Evolutionary conservation across 2,797 vertebrate genomes (phyloP).

Genomic region (Enteromius unitaeniatus): DNA sequence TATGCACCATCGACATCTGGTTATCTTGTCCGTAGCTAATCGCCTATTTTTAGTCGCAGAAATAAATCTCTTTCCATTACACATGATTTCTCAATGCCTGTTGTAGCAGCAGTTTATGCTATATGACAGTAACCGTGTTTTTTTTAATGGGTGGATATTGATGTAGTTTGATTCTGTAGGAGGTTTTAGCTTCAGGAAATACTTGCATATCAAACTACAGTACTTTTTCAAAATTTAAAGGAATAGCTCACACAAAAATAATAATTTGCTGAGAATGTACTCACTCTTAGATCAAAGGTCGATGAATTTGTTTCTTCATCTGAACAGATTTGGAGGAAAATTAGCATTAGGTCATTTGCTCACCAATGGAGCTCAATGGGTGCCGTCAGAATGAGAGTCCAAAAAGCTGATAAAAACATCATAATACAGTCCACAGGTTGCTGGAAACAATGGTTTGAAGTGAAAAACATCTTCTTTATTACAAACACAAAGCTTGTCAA

Average conservation of each 20-base stretch:
- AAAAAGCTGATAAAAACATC: not conserved
- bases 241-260: not conserved
- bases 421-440: not conserved
- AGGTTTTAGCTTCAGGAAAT: not conserved
- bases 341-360: not conserved
- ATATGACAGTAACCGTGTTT: not conserved
- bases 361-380: not conserved
- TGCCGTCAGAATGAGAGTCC: not conserved
- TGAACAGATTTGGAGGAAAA: not conserved
- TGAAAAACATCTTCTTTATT: too few relatives aligned
- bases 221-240: not conserved
- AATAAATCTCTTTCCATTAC: slow-evolving; percentile 6
- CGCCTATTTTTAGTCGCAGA: not conserved
- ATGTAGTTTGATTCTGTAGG: not conserved
- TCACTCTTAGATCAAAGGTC: not conserved
- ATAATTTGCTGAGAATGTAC: not conserved
- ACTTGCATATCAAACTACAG: not conserved
- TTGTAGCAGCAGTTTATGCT: not conserved
- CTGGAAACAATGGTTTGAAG: too few relatives aligned
- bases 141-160: not conserved
- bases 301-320: not conserved
- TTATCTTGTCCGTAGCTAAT: not conserved
- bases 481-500: too few relatives aligned
- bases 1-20: not conserved
- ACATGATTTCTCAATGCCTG: not conserved